Base-by-base conservation (phyloP, 2,113 vertebrate species). In the Hydrochoerus hydrochaeris region DNA sequence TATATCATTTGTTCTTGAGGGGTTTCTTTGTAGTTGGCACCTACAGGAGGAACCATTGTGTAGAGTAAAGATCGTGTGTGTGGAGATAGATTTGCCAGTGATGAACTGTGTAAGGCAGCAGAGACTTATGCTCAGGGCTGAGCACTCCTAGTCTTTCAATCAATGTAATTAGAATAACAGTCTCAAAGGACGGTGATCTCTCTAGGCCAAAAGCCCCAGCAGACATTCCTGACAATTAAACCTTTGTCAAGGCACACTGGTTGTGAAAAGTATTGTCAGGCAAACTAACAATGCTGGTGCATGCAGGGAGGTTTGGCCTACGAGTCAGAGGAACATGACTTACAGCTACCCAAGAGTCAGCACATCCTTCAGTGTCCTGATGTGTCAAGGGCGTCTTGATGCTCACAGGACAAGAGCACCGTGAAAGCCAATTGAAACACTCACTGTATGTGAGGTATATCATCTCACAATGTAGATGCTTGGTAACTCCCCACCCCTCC, bases 371-470 rank as follows among this genome's bases (percentile, higher is more conserved):
- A 13, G 41, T 19, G 14, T 30, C 8, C 49, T n/a, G 14, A 60
- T 38, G 5, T 13, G 62, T 4, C 24, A n/a, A 62, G 49, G 17
- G 35, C 44, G 63, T 41, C 35, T 63, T 32, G 35, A 22, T 35
- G 60, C 28, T 22, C 30, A 46, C 9, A 12, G 10, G n/a, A 13
- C 20, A 73, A 63, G 46, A 22, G 12, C 19, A 22, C 57, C 24
- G 10, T 26, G 13, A 57, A 86, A 65, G 30, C 44, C 63, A 46
- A 26, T 32, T 28, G 20, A 90, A 62, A 62, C 1, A 5, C 44
- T n/a, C 1, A 5, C 44, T n/a, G 17, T 13, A 19, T 3, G 3
- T 26, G 24, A 35, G 0, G 44, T 19, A 3, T 0, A 5, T 24
- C 32, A 28, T 3, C 8, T 20, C 2, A 32, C 44, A 32, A 4